These are phyloP conservation scores for Margarornis squamiger DNA, from an alignment of 2,797 vertebrate genomes.

Conservation along the genomic window DNA sequence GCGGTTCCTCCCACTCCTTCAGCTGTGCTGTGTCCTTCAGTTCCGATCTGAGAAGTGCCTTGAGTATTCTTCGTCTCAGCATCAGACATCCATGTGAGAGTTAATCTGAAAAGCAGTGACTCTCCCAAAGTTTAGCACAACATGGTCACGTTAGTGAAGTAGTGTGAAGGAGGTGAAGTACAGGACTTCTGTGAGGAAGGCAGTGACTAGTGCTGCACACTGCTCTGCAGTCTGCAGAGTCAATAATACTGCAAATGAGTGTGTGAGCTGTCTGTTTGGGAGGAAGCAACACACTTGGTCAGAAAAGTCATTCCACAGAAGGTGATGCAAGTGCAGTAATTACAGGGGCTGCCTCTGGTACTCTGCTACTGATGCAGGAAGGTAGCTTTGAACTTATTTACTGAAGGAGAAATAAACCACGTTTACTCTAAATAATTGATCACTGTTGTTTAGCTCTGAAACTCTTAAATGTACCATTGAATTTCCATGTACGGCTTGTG, in stretches of 20 bases:
- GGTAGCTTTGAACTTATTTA: not conserved
- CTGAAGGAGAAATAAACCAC: not conserved
- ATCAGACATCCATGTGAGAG: not conserved
- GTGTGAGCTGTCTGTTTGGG: not conserved
- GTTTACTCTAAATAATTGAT: not conserved
- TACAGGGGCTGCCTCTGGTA: not conserved
- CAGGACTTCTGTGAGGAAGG: not conserved
- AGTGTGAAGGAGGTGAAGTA: not conserved
- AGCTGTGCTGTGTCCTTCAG: rapidly evolving
- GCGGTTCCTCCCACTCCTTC: not conserved
- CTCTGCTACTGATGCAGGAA: not conserved
- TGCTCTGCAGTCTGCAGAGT: not conserved
- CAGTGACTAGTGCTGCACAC: not conserved
- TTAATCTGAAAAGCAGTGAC: not conserved
- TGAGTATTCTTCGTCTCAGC: not conserved
- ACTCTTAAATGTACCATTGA: not conserved
- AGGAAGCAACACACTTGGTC: not conserved
- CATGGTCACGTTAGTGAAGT: not conserved
- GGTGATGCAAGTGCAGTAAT: not conserved
- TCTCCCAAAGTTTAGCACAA: not conserved
- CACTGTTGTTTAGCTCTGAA: not conserved
- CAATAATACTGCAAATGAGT: not conserved
- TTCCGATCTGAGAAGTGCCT: not conserved
- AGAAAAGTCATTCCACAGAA: not conserved
- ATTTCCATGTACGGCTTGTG: not conserved